Evolutionary conservation across 1,140 invertebrate genomes (phyloP).

Genomic region (Diabrotica undecimpunctata): DNA sequence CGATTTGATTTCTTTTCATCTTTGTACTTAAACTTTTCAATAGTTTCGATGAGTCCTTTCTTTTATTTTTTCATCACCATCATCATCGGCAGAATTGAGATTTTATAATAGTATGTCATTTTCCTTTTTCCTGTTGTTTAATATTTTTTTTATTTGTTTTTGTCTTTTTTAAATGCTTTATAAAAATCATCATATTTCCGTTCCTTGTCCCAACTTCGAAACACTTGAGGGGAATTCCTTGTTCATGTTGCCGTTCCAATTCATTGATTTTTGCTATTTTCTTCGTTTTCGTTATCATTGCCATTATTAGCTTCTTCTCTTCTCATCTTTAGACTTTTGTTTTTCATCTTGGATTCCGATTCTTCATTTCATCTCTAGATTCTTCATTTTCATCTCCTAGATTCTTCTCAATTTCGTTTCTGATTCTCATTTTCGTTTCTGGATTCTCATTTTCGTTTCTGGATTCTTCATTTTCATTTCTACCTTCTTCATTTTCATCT

Average conservation of each 20-base stretch:
- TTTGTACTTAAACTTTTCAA: conserved; percentile 4
- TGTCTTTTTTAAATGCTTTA: neutral
- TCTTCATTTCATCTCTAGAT: conserved; percentile 15
- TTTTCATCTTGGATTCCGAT: conserved; percentile 21
- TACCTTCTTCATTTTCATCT: no score
- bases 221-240: conserved; percentile 1
- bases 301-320: neutral
- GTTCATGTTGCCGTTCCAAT: neutral
- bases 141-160: neutral
- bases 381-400: conserved; percentile 16
- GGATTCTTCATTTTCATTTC: no score
- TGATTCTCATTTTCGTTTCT: conserved; percentile 7
- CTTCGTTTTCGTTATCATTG: neutral
- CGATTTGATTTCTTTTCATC: neutral
- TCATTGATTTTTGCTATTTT: conserved; percentile 6
- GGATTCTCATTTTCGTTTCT: neutral
- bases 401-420: no score
- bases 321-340: conserved; percentile 13
- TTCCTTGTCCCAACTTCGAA: conserved; percentile 1
- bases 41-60: neutral
- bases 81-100: neutral
- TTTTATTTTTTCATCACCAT: neutral
- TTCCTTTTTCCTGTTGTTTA: neutral
- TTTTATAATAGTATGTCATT: conserved; percentile 1
- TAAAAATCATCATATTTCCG: conserved; percentile 3